Evolutionary conservation across 2,113 vertebrate species (phyloP).

Genomic region (Alethe diademata): DNA sequence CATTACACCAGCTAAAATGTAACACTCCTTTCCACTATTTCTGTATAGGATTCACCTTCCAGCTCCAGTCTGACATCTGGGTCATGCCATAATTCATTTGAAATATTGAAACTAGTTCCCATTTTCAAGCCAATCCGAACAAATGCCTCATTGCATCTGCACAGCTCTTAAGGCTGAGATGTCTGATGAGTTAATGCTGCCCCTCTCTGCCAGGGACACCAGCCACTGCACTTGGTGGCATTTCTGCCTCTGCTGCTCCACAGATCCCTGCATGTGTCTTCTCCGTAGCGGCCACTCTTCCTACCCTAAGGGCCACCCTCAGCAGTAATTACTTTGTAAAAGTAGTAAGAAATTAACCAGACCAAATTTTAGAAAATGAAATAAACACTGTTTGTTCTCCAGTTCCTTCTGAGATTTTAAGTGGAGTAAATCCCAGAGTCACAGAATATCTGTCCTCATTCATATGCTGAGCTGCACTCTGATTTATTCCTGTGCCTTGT

Average conservation of each 20-base stretch:
- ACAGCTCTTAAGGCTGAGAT: neutral
- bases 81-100: neutral
- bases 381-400: neutral
- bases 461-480: neutral
- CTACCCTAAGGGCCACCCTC: neutral
- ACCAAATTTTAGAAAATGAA: neutral
- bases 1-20: neutral
- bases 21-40: neutral
- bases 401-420: neutral
- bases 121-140: neutral
- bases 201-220: neutral
- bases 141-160: neutral
- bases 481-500: neutral
- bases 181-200: neutral
- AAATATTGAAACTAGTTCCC: neutral
- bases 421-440: neutral
- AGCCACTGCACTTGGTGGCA: neutral
- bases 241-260: neutral
- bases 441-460: fast-evolving
- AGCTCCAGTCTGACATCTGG: neutral
- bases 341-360: neutral
- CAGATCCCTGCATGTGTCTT: fast-evolving
- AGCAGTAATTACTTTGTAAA: neutral
- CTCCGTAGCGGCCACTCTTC: neutral
- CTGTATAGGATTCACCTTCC: neutral